Evolutionary conservation across 2,888 invertebrate species (phyloP), one percentile per base, ranked within the genome.

Genomic region (Scotopteryx bipunctaria): DNA sequence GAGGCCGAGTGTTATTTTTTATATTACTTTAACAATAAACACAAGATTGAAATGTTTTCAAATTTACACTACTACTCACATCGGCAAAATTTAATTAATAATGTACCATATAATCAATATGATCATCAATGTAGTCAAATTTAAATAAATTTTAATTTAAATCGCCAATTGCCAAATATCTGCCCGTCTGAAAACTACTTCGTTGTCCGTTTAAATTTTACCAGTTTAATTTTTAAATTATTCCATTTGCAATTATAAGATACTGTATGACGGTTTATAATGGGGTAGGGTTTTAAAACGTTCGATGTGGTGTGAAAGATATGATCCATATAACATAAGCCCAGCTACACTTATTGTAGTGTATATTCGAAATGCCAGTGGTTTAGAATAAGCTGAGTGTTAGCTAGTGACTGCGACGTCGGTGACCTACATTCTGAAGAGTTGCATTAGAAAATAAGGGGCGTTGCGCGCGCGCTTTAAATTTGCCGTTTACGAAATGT

Each of bases 401-500:
- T 45, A 19, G 3, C 36, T 43, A 57, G 53, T 37, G 50, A 43
- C 51, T 47, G 46, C 73, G 70, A 66, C 71, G 72, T 76, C 73
- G 67, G 75, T 82, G 87, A 83, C 86, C 89, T 69, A 88, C 80
- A 87, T 89, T 81, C 76, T 73, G 74, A 73, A 73, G 73, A 80
- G 80, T 87, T 87, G 85, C 86, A 83, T 82, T 86, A 83, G 80
- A 86, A 83, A 86, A 84, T 76, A 81, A 79, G 78, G 80, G 81
- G 83, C 85, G 80, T 82, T 75, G 77, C 80, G 77, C 82, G 77
- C 78, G 80, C 80, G 85, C 81, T 82, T 83, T 84, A 82, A 85
- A 85, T 86, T 87, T 81, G 82, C 82, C 78, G 86, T 87, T 89
- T 87, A 86, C 89, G 84, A 89, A 89, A 88, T 81, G 81, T 82